These are phyloP conservation scores for Drosophila teissieri DNA, from an alignment of 1,140 invertebrate genomes.

Conservation along the genomic window DNA sequence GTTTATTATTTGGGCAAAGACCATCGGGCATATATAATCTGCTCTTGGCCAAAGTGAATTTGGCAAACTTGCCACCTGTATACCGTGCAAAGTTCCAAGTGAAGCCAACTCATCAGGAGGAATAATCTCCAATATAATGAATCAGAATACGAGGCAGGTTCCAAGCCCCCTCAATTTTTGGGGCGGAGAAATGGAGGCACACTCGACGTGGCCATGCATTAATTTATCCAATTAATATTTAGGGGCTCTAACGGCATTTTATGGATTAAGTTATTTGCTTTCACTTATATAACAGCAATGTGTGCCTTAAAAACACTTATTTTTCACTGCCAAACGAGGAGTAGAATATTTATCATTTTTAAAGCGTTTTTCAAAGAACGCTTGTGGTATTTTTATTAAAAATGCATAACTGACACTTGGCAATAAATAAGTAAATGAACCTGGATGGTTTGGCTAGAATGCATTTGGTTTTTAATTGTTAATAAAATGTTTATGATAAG, in stretches of 20 bases:
- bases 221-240: slow-evolving; percentile 60
- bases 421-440: too few species aligned
- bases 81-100: slow-evolving; percentile 15
- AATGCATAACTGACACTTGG: too few species aligned
- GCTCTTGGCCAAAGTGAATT: background rate
- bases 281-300: slow-evolving; percentile 13
- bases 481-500: too few species aligned
- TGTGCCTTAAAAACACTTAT: background rate
- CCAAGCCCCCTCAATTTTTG: background rate
- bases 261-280: slow-evolving; percentile 42
- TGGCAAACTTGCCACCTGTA: slow-evolving; percentile 1
- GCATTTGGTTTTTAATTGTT: too few species aligned
- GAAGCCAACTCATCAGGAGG: slow-evolving; percentile 10
- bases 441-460: too few species aligned
- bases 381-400: too few species aligned
- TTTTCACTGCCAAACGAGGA: background rate
- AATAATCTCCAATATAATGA: background rate
- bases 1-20: slow-evolving; percentile 40
- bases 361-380: background rate
- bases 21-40: slow-evolving; percentile 37
- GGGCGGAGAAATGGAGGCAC: background rate
- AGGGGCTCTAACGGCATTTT: slow-evolving; percentile 24
- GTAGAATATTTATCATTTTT: slow-evolving; percentile 7
- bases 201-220: slow-evolving; percentile 54
- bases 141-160: slow-evolving; percentile 2